Percentiles rank a stretch among this genome's conserved stretches.
Conservation (phyloP, 2,113 vertebrate genomes). For the Oceanodroma tethys region DNA sequence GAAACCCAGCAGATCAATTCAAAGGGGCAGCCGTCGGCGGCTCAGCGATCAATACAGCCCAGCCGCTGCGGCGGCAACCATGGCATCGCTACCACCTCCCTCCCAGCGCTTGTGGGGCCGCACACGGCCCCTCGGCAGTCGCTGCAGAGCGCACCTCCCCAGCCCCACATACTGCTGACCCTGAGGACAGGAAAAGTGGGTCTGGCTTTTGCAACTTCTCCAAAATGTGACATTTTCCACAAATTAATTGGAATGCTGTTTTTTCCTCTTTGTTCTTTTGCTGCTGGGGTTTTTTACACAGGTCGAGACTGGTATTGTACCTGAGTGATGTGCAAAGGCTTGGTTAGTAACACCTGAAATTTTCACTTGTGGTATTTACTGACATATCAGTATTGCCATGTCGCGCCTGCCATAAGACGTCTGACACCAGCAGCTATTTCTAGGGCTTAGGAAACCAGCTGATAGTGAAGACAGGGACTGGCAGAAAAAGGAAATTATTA, state of each 20-base stretch:
- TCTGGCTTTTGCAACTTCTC: background rate
- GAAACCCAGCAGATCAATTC: background rate
- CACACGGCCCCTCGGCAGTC: background rate
- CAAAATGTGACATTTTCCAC: background rate
- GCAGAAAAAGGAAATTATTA: background rate
- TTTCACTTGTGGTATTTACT: background rate
- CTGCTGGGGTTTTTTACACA: background rate
- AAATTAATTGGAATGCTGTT: background rate
- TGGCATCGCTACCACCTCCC: accelerated
- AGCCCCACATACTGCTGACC: background rate
- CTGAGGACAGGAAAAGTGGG: background rate
- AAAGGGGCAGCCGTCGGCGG: accelerated
- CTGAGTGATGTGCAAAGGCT: background rate
- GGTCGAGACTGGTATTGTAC: background rate
- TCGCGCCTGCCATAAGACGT: accelerated
- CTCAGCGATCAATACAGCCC: background rate
- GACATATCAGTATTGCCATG: accelerated
- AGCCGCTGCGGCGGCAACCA: accelerated
- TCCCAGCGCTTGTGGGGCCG: accelerated
- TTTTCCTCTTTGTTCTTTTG: background rate
- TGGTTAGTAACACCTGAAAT: background rate
- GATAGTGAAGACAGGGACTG: background rate
- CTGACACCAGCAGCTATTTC: background rate
- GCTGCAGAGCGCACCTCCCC: accelerated
- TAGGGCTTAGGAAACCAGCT: background rate